Evolutionary conservation across 2,888 invertebrate species (phyloP).

Genomic region (Melanotus villosus): DNA sequence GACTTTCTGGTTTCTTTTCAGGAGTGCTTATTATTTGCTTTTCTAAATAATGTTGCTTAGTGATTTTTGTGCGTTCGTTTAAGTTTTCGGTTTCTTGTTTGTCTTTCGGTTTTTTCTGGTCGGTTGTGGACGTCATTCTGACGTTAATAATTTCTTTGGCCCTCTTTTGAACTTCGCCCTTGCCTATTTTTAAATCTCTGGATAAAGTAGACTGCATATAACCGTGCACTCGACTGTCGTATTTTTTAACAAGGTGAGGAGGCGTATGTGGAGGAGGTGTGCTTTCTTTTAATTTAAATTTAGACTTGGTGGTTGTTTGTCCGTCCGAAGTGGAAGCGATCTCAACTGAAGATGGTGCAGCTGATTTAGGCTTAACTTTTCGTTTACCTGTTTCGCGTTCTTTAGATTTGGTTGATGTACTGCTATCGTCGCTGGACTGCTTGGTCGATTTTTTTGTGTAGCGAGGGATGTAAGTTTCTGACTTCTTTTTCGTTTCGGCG

Average conservation of each 20-base stretch:
- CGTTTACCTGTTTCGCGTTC: neutral
- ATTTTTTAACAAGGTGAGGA: neutral
- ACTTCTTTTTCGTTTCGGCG: slow-evolving; percentile 21
- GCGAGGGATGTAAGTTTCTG: slow-evolving; percentile 29
- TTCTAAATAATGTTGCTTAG: neutral
- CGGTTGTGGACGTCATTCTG: slow-evolving; percentile 30
- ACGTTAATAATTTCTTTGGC: slow-evolving; percentile 46
- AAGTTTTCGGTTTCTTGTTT: slow-evolving; percentile 62
- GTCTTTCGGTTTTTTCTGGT: slow-evolving; percentile 55
- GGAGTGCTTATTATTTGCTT: neutral
- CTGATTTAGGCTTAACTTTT: slow-evolving; percentile 46
- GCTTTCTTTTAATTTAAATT: neutral
- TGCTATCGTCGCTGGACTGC: slow-evolving; percentile 49
- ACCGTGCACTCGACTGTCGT: slow-evolving; percentile 55
- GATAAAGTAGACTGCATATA: slow-evolving; percentile 76
- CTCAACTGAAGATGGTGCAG: slow-evolving; percentile 34
- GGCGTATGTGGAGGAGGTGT: neutral
- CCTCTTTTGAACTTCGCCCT: slow-evolving; percentile 47
- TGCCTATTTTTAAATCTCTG: slow-evolving; percentile 71
- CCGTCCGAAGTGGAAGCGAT: neutral
- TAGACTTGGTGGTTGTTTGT: neutral
- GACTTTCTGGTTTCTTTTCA: slow-evolving; percentile 21
- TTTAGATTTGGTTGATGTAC: slow-evolving; percentile 34
- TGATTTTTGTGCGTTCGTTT: slow-evolving; percentile 26
- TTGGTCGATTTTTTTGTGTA: neutral